These are phyloP conservation scores for Heliconius himera DNA, from an alignment of 1,140 invertebrate species.

Conservation along the genomic window DNA sequence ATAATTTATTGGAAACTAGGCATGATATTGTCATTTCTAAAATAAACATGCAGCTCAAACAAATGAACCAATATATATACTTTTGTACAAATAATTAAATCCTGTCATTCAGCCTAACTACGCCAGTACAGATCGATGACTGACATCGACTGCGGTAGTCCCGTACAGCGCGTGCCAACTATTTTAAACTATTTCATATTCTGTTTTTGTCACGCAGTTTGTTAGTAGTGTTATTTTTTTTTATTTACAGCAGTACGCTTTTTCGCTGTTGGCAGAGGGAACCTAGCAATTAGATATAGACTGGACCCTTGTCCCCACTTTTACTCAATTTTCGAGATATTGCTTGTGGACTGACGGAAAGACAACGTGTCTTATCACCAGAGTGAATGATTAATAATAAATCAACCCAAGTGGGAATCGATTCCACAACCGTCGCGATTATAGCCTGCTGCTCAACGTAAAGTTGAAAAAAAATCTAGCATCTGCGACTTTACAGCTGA, in stretches of 20 bases:
- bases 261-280: too few species aligned
- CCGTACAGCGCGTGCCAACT: conserved; percentile 32
- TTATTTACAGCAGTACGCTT: not conserved
- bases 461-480: too few species aligned
- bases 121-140: conserved; percentile 27
- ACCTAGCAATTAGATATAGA: too few species aligned
- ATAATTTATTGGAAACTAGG: not conserved
- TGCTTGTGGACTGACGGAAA: too few species aligned
- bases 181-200: conserved; percentile 17
- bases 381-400: too few species aligned
- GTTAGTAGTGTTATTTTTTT: not conserved
- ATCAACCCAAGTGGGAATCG: too few species aligned
- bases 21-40: not conserved
- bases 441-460: too few species aligned
- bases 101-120: conserved; percentile 23
- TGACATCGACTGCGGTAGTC: conserved; percentile 34
- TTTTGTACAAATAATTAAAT: conserved; percentile 22
- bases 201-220: not conserved
- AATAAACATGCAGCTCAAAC: not conserved
- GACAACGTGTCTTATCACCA: too few species aligned
- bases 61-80: not conserved
- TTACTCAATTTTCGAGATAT: too few species aligned
- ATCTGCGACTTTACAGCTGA: too few species aligned
- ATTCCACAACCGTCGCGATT: too few species aligned
- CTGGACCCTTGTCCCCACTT: too few species aligned